phyloP scores from a whole-genome alignment of 1,140 invertebrate species.

The Pogonognathellus flavescens region DNA sequence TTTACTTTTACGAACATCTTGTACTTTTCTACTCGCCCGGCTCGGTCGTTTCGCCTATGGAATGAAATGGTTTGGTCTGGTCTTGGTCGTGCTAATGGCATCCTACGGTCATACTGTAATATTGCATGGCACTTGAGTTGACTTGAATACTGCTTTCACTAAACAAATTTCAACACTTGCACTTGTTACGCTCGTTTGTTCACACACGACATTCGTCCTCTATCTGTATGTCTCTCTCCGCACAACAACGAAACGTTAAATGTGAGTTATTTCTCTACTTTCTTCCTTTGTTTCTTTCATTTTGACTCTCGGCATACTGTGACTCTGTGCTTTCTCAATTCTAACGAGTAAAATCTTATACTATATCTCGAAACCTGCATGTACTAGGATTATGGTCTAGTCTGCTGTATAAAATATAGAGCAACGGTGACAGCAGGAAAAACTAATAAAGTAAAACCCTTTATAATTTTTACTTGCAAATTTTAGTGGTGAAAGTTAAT shows the following conservation, averaged over 20 bases:
- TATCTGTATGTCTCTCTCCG: not conserved
- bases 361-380: not conserved
- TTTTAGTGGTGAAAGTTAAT: no score
- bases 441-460: no score
- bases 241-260: not conserved
- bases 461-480: no score
- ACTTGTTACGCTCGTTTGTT: constrained; percentile 17
- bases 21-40: constrained; percentile 29
- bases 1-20: constrained; percentile 45
- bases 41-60: not conserved
- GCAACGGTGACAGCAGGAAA: not conserved
- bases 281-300: not conserved
- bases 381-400: not conserved
- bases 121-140: constrained; percentile 23
- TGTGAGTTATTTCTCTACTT: constrained; percentile 16
- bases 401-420: not conserved
- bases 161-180: constrained; percentile 40
- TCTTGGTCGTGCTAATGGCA: constrained; percentile 36
- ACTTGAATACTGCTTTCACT: constrained; percentile 11
- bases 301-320: not conserved
- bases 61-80: not conserved
- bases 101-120: constrained; percentile 22
- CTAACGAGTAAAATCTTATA: not conserved
- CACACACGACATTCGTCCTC: not conserved
- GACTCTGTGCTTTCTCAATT: not conserved